These are phyloP conservation scores for Rhadina sibilatrix DNA, from an alignment of 2,113 vertebrate genomes.

Conservation along the genomic window DNA sequence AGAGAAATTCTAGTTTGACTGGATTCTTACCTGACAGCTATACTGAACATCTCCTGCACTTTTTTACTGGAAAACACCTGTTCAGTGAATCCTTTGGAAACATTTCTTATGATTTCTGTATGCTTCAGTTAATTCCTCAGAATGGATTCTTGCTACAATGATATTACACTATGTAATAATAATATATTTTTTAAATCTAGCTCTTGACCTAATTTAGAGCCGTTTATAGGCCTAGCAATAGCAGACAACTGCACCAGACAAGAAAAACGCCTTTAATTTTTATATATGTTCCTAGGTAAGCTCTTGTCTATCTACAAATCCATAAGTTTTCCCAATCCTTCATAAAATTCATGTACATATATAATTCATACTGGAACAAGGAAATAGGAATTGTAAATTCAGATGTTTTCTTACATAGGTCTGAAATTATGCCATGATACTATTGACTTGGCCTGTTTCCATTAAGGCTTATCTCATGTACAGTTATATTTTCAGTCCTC, in stretches of 20 bases:
- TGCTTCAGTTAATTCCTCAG: not conserved
- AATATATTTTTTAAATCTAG: not conserved
- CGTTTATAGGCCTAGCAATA: not conserved
- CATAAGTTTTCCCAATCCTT: not conserved
- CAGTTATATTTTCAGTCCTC: not conserved
- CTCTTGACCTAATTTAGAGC: not conserved
- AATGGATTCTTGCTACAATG: not conserved
- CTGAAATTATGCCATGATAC: not conserved
- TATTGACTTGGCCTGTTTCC: not conserved
- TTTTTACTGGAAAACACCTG: not conserved
- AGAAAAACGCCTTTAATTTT: not conserved
- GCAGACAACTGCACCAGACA: not conserved
- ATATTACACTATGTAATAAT: not conserved
- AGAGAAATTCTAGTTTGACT: not conserved
- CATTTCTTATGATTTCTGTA: not conserved
- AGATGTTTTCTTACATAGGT: not conserved
- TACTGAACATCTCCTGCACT: not conserved
- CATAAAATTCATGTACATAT: not conserved
- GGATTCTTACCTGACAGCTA: not conserved
- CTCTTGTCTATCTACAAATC: not conserved
- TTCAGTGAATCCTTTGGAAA: not conserved
- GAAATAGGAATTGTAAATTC: not conserved
- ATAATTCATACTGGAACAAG: not conserved
- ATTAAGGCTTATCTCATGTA: not conserved
- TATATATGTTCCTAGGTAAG: not conserved